These are phyloP conservation scores for Heptranchias perlo DNA, from an alignment of 2,113 vertebrate species.

Conservation along the genomic window DNA sequence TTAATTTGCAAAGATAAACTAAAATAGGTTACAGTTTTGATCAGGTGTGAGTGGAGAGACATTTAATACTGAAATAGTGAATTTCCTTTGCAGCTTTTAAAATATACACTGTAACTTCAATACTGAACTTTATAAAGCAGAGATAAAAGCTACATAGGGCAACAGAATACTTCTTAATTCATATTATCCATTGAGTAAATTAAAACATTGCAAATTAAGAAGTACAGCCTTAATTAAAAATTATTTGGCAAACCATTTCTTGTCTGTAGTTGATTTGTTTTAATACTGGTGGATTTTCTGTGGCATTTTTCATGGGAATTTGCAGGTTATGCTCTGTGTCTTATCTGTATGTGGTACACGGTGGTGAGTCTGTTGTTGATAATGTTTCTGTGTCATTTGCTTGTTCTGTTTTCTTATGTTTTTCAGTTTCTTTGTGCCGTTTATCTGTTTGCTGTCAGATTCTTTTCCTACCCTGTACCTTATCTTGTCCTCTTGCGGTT, in stretches of 20 bases:
- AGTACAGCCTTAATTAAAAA: neutral
- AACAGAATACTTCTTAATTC: neutral
- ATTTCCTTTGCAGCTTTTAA: neutral
- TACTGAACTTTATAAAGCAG: neutral
- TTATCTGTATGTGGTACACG: neutral
- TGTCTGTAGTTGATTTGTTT: neutral
- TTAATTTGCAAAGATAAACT: neutral
- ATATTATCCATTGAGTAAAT: neutral
- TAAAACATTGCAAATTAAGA: neutral
- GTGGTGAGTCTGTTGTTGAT: neutral
- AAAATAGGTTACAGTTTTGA: neutral
- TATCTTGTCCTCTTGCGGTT: neutral
- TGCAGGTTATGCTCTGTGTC: neutral
- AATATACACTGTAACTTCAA: neutral
- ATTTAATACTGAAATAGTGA: neutral
- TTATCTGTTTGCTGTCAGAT: neutral
- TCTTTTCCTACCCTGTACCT: neutral
- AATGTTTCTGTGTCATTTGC: neutral
- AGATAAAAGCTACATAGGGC: neutral
- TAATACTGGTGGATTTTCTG: neutral
- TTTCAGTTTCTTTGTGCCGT: neutral
- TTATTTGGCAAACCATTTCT: neutral
- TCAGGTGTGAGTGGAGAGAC: neutral
- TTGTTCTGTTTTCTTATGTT: neutral
- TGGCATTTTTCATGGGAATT: neutral